phyloP scores from a whole-genome alignment of 1,140 invertebrate genomes.

The Drosophila yakuba region DNA sequence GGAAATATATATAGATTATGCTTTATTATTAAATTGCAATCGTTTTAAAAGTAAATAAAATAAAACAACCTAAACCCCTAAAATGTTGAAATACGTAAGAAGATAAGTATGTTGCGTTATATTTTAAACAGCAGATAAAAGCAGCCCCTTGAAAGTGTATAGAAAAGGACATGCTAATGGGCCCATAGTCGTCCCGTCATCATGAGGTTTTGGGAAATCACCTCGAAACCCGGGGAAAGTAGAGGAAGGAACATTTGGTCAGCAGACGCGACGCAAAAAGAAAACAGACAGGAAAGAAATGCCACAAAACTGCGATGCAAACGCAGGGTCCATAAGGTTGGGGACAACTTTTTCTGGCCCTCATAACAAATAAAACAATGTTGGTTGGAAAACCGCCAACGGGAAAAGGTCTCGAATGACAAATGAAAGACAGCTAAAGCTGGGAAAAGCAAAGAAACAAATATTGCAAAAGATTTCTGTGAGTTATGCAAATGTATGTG shows the following conservation, averaged over 20 bases:
- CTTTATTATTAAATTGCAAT: too few species aligned
- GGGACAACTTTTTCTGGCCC: background rate
- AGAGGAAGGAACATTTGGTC: slow-evolving; percentile 14
- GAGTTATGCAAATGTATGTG: slow-evolving; percentile 27
- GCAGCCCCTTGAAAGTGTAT: background rate
- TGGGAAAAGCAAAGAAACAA: slow-evolving; percentile 3
- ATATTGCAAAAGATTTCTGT: slow-evolving; percentile 1
- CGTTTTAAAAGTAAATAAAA: too few species aligned
- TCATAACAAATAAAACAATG: slow-evolving; percentile 8
- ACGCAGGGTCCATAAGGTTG: background rate
- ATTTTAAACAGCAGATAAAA: background rate
- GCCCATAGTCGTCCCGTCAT: slow-evolving; percentile 10
- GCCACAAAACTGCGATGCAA: background rate
- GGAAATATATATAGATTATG: background rate
- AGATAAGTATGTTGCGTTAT: too few species aligned
- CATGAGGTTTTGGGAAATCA: background rate
- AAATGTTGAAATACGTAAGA: too few species aligned
- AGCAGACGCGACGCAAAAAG: slow-evolving; percentile 31
- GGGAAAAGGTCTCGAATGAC: slow-evolving; percentile 16
- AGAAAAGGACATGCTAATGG: slow-evolving; percentile 20
- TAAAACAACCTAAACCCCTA: too few species aligned
- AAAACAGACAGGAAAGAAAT: slow-evolving; percentile 11
- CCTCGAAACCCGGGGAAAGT: background rate
- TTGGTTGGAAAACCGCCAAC: slow-evolving; percentile 7
- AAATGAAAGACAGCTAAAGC: slow-evolving; percentile 38